phyloP scores from a whole-genome alignment of 2,113 vertebrate genomes.

The Xiphias gladius region DNA sequence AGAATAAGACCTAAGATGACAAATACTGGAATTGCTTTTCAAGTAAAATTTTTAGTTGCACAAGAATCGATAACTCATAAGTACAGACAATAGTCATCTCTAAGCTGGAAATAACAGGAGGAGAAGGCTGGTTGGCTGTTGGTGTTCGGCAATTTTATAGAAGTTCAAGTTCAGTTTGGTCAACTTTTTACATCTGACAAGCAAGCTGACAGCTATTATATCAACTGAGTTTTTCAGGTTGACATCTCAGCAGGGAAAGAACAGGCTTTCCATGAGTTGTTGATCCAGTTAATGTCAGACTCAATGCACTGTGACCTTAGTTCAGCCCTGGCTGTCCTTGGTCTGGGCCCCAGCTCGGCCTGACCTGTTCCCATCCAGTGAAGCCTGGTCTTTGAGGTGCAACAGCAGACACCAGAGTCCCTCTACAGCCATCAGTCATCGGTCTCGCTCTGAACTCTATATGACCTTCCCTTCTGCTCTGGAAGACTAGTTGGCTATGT shows the following conservation, averaged over 20 bases:
- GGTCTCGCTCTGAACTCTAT: slow-evolving; percentile 89
- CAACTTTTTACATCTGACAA: slow-evolving; percentile 22
- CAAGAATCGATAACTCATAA: not conserved
- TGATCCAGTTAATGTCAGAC: slow-evolving; percentile 32
- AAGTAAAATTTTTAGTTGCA: not conserved
- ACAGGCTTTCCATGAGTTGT: slow-evolving; percentile 3
- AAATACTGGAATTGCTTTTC: not conserved
- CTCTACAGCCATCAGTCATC: slow-evolving; percentile 88
- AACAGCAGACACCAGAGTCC: slow-evolving; percentile 84
- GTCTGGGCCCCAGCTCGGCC: slow-evolving; percentile 71
- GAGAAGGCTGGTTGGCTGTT: not conserved
- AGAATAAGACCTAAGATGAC: not conserved
- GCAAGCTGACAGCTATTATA: not conserved
- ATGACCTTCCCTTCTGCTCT: slow-evolving; percentile 88
- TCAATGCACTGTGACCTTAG: slow-evolving; percentile 26
- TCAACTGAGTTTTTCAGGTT: slow-evolving; percentile 11
- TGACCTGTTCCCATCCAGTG: slow-evolving; percentile 43
- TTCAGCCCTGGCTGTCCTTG: slow-evolving; percentile 28
- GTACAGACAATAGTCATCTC: not conserved
- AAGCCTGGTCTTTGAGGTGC: slow-evolving; percentile 84
- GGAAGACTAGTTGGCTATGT: slow-evolving; percentile 79
- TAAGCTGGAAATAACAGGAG: not conserved
- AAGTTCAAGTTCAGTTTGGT: not conserved
- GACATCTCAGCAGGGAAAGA: slow-evolving; percentile 26
- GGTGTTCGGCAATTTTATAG: not conserved